Conservation (phyloP, 1,140 invertebrate genomes). For the Octopus sinensis region DNA sequence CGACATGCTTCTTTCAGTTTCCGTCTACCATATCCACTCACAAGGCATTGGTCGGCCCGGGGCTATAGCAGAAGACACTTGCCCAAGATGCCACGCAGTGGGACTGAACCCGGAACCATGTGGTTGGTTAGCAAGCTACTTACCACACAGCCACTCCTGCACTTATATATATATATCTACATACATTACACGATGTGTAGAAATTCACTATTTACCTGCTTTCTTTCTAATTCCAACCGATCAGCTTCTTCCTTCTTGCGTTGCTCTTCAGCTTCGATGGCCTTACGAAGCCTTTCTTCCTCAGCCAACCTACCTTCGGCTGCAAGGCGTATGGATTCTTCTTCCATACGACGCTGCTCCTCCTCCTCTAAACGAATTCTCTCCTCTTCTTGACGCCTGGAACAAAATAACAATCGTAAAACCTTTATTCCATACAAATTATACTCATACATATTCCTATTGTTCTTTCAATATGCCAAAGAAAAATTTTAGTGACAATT, state of each 20-base stretch:
- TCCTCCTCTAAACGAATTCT: conserved; percentile 44
- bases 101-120: no score
- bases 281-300: conserved; percentile 47
- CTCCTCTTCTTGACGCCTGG: conserved; percentile 47
- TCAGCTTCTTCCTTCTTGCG: conserved; percentile 47
- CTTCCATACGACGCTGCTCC: conserved; percentile 42
- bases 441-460: neutral
- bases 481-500: no score
- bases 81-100: no score
- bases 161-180: no score
- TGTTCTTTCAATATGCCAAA: neutral
- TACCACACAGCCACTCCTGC: no score
- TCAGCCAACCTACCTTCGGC: conserved; percentile 44
- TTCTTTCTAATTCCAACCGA: conserved; percentile 40
- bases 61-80: no score
- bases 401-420: conserved; percentile 13
- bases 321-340: conserved; percentile 42
- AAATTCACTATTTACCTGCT: conserved; percentile 23
- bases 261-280: conserved; percentile 51
- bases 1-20: no score
- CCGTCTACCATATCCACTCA: no score
- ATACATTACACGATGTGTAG: no score
- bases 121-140: no score
- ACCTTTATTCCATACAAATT: neutral
- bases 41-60: no score